Base-by-base conservation (phyloP, 2,888 invertebrate species). In the Tortrix viridana region DNA sequence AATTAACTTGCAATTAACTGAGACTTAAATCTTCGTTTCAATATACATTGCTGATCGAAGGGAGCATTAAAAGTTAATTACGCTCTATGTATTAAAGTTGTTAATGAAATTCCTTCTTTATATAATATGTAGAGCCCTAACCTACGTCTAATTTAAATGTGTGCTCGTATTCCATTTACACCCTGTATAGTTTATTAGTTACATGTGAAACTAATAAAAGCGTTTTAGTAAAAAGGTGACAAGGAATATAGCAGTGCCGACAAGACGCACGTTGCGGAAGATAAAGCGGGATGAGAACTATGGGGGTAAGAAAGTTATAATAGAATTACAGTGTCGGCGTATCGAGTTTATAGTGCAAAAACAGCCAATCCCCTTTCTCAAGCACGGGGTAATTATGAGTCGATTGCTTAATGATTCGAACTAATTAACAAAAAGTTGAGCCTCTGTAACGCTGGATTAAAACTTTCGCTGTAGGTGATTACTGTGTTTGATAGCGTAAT, bases 261-360 rank as follows among this genome's bases (percentile, higher is more conserved):
- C 53, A 58, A 22, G 41, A 9, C 14, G 23, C 19, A 46, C 41
- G 47, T 47, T 41, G 52, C 63, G 63, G 63, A 63, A 63, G 63
- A 63, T 58, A 47, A 23, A 53, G 46, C 16, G 23, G 58, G 41
- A 41, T 63, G 63, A 63, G 63, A 63, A 58, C 52, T 58, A 58
- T 50, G 47, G 23, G 32, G 23, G 19, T 41, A 61, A 64, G 59
- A 64, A 59, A 48, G 37, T 9, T 37, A 64, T 64, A 64, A 64
- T 60, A 60, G 64, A 64, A 64, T 64, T 64, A 57, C 43, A 60
- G 22, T 48, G 23, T 26, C 32, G 32, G 20, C 16, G 32, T 46
- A 64, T 64, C 49, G 54, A 55, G 60, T 64, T 64, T 60, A 64
- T 64, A 37, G 60, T 54, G 60, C 60, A 64, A 64, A 64, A 64